Percentiles rank a stretch among this genome's conserved stretches.
These are phyloP conservation scores for Todiramphus chloris DNA, from an alignment of 2,113 vertebrate genomes.

Conservation along the genomic window DNA sequence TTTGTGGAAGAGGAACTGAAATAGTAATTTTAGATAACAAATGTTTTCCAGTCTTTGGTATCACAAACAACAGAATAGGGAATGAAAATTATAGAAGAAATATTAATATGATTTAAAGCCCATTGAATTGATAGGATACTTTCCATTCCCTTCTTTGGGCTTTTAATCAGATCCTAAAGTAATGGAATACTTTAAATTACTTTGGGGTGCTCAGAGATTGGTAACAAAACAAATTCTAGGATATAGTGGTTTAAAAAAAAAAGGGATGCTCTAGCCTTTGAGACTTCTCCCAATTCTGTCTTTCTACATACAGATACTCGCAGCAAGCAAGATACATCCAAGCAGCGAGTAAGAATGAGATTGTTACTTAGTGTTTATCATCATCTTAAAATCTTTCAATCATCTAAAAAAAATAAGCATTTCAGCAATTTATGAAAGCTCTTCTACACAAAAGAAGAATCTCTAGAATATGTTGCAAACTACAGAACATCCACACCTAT, in stretches of 20 bases:
- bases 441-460: neutral
- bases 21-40: slow-evolving; percentile 13
- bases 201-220: neutral
- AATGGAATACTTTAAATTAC: neutral
- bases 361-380: neutral
- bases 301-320: neutral
- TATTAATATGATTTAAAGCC: neutral
- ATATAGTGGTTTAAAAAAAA: neutral
- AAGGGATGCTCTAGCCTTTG: neutral
- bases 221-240: neutral
- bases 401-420: neutral
- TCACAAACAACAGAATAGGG: neutral
- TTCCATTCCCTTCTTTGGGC: neutral
- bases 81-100: neutral
- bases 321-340: neutral
- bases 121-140: neutral
- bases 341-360: neutral
- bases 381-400: neutral
- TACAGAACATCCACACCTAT: neutral
- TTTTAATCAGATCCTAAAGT: neutral
- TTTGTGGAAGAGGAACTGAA: neutral
- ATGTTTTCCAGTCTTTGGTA: neutral
- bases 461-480: neutral
- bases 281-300: neutral
- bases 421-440: neutral